These are phyloP conservation scores for Pygoscelis adeliae DNA, from an alignment of 2,113 vertebrate species.

Conservation along the genomic window DNA sequence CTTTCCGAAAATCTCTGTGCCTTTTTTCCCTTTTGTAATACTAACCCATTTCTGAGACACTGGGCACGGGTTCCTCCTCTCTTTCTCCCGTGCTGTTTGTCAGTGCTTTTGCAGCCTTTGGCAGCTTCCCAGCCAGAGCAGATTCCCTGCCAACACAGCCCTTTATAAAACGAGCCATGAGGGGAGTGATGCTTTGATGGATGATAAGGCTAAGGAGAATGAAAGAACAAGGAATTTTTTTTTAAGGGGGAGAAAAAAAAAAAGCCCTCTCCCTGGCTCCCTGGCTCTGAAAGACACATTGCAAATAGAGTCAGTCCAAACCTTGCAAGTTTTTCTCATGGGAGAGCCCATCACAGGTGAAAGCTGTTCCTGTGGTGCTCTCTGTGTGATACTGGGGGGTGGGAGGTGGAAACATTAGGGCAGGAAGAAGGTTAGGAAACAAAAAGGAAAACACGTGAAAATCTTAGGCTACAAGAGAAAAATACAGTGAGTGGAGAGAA, in stretches of 20 bases:
- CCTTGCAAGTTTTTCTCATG: background rate
- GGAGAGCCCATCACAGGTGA: background rate
- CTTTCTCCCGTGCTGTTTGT: background rate
- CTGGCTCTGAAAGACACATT: background rate
- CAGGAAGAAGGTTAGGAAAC: background rate
- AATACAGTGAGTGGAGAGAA: background rate
- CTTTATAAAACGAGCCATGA: no score
- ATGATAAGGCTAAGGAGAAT: conserved; percentile 8
- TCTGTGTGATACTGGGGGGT: background rate
- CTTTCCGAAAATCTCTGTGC: background rate
- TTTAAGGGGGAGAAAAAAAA: background rate
- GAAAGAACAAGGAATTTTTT: background rate
- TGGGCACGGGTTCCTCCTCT: background rate
- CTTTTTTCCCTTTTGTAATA: conserved; percentile 2
- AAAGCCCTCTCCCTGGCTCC: background rate
- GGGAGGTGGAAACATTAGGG: background rate
- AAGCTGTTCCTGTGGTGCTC: background rate
- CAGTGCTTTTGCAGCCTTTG: conserved; percentile 24
- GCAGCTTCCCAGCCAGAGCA: conserved; percentile 45
- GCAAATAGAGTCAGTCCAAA: background rate
- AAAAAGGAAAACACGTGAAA: background rate
- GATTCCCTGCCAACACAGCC: conserved; percentile 1
- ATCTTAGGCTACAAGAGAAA: background rate
- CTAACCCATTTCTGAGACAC: background rate
- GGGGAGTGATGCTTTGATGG: conserved; percentile 13